These are phyloP conservation scores for Cherax destructor DNA, from an alignment of 1,140 invertebrate genomes.

Conservation along the genomic window DNA sequence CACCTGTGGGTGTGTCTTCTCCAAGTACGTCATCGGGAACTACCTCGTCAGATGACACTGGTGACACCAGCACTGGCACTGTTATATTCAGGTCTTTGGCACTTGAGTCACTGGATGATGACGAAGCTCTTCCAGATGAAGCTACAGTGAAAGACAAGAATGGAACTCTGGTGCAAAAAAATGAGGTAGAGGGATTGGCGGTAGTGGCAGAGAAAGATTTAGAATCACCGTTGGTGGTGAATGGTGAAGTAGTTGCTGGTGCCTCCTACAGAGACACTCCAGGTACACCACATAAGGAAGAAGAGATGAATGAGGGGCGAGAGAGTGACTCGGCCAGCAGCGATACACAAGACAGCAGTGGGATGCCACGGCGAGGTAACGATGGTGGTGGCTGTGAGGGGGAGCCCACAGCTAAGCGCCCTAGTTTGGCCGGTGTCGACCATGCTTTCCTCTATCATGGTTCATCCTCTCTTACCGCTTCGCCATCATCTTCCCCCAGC, in stretches of 20 bases:
- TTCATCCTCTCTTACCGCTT: neutral
- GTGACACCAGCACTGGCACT: constrained; percentile 46
- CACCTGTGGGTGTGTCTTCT: constrained; percentile 30
- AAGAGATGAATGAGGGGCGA: neutral
- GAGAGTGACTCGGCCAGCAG: neutral
- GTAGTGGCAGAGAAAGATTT: neutral
- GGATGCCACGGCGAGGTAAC: constrained; percentile 14
- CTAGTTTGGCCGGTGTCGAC: neutral
- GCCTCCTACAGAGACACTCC: neutral
- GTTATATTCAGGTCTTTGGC: constrained; percentile 37
- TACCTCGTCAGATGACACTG: constrained; percentile 44
- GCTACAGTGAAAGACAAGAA: neutral
- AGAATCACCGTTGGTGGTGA: neutral
- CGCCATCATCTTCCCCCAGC: neutral
- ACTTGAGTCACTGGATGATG: constrained; percentile 15
- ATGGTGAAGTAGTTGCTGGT: neutral
- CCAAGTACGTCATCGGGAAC: constrained; percentile 45
- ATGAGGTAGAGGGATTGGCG: no score
- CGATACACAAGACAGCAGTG: neutral
- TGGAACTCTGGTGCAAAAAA: neutral
- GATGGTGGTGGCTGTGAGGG: constrained; percentile 13
- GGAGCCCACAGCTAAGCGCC: constrained; percentile 20
- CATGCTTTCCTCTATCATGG: neutral
- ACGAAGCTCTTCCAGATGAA: neutral
- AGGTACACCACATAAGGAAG: neutral